Percentiles rank a stretch among this genome's conserved stretches.
Evolutionary conservation across 37 sponge, comb jelly and placozoan species (phyloP).

Genomic region (Theonella swinhoei): DNA sequence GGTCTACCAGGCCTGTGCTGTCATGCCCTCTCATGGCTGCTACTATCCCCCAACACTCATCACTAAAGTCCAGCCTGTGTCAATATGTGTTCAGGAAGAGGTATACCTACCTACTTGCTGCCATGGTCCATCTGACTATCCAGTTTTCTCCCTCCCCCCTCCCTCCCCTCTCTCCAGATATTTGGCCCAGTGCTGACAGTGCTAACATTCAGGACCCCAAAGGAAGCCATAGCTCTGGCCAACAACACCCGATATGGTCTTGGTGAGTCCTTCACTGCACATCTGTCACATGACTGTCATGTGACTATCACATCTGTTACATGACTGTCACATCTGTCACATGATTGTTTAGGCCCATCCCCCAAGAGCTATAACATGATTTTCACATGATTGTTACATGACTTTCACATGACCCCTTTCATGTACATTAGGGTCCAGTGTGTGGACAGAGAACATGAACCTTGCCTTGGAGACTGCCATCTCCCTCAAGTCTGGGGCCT

Average conservation of each 20-base stretch:
- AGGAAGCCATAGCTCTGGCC: conserved; percentile 94
- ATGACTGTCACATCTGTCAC: background rate
- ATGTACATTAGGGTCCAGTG: conserved; percentile 66
- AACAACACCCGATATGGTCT: conserved; percentile 91
- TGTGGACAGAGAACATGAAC: conserved; percentile 91
- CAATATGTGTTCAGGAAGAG: conserved; percentile 94
- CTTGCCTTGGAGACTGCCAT: conserved; percentile 87
- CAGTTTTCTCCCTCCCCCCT: no score
- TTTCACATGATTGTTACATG: no score
- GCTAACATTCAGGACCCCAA: conserved; percentile 91
- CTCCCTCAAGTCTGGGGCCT: conserved; percentile 73
- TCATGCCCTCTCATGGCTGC: conserved; percentile 82
- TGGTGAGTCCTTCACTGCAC: background rate
- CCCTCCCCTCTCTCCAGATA: conserved; percentile 53
- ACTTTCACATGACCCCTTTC: background rate
- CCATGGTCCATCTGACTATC: no score
- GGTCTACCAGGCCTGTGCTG: conserved; percentile 91
- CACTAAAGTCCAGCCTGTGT: conserved; percentile 94
- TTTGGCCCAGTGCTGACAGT: conserved; percentile 96
- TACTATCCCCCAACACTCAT: conserved; percentile 96
- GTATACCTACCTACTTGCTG: conserved; percentile 26
- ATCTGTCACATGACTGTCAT: no score
- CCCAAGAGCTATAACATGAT: no score
- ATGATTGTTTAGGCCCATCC: no score
- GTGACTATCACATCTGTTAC: no score